Conservation (phyloP, 2,797 vertebrate genomes). For the Eospalax fontanierii region DNA sequence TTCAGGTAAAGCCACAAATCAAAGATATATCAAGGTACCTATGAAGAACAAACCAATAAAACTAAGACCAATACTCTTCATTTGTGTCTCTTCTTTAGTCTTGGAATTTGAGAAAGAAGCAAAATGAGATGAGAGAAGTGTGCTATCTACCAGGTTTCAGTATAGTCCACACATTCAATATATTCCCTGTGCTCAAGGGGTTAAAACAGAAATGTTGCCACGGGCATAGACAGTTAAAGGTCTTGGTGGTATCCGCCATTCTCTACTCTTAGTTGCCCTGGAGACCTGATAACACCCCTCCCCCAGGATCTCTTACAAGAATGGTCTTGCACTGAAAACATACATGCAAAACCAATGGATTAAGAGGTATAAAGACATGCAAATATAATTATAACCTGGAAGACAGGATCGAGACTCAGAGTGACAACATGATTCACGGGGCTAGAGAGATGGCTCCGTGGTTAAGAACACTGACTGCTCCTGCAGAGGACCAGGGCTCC, state of each 20-base stretch:
- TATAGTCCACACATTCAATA: not conserved
- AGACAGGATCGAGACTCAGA: not conserved
- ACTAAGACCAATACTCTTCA: not conserved
- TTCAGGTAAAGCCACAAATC: not conserved
- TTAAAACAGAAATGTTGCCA: not conserved
- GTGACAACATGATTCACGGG: too few relatives aligned
- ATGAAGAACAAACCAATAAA: not conserved
- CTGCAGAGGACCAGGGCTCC: too few relatives aligned
- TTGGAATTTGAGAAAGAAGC: not conserved
- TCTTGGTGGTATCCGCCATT: not conserved
- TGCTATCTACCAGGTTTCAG: not conserved
- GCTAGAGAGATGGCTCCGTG: too few relatives aligned
- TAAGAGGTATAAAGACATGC: not conserved
- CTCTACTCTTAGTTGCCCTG: not conserved
- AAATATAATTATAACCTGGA: not conserved
- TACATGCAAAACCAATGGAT: not conserved
- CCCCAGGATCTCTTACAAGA: not conserved
- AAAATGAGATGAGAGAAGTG: not conserved
- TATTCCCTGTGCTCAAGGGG: not conserved
- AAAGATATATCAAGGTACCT: conserved; percentile 25
- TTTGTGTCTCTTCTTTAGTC: not conserved
- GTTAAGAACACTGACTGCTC: too few relatives aligned
- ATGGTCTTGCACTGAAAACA: not conserved
- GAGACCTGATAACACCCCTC: not conserved
- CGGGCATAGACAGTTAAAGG: not conserved